These are phyloP conservation scores for Mystacides longicornis DNA, from an alignment of 2,888 invertebrate species.

Conservation along the genomic window DNA sequence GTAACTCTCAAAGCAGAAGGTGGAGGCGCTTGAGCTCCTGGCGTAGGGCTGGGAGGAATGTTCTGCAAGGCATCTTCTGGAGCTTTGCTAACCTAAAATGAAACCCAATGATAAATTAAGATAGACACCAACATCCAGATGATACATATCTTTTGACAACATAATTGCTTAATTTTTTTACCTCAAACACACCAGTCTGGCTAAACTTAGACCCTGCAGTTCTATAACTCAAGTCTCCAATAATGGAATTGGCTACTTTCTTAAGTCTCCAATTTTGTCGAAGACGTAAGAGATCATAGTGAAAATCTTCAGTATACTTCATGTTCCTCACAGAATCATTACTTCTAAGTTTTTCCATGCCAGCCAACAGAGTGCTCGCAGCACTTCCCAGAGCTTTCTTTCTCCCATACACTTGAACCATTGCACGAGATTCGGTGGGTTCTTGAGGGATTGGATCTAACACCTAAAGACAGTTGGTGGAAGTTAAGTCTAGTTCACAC, in stretches of 20 bases:
- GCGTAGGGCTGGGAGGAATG: slow-evolving; percentile 36
- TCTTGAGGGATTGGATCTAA: slow-evolving; percentile 82
- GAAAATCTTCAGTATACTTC: slow-evolving; percentile 80
- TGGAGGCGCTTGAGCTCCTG: slow-evolving; percentile 40
- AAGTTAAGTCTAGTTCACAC: no score
- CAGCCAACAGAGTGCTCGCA: slow-evolving; percentile 73
- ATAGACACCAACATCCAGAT: no score
- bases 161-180: slow-evolving; percentile 33
- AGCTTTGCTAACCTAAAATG: slow-evolving; percentile 73
- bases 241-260: slow-evolving; percentile 89
- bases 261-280: slow-evolving; percentile 95
- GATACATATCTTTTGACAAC: no score
- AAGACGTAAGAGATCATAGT: slow-evolving; percentile 79
- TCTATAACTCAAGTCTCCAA: slow-evolving; percentile 92
- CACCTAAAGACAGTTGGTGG: no score
- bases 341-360: slow-evolving; percentile 78
- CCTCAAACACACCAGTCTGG: slow-evolving; percentile 92
- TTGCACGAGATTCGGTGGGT: slow-evolving; percentile 70
- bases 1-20: slow-evolving; percentile 81
- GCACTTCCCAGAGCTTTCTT: slow-evolving; percentile 89
- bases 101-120: neutral
- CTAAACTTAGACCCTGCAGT: slow-evolving; percentile 92
- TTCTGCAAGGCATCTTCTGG: slow-evolving; percentile 63
- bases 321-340: slow-evolving; percentile 70
- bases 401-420: slow-evolving; percentile 85